Evolutionary conservation across 2,888 invertebrate species (phyloP).

Genomic region (Phyllotreta striolata): DNA sequence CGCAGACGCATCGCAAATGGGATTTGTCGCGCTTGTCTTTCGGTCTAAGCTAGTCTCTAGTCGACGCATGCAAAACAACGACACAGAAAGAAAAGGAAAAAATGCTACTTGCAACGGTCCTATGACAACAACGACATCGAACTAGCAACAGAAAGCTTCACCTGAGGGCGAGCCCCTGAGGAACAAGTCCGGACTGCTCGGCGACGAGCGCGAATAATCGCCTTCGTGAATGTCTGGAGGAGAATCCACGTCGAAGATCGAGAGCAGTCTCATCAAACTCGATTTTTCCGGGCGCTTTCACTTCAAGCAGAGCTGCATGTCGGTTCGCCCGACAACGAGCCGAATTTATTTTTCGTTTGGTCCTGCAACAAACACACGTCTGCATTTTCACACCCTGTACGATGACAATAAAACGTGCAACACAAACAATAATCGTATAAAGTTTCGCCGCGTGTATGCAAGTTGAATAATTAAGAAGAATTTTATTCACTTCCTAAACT

Average conservation of each 20-base stretch:
- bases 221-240: conserved; percentile 54
- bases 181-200: conserved; percentile 53
- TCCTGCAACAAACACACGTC: no score
- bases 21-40: conserved; percentile 4
- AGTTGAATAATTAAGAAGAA: no score
- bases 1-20: conserved; percentile 52
- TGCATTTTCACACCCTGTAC: no score
- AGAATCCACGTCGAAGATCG: conserved; percentile 58
- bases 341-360: no score
- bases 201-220: conserved; percentile 52
- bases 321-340: no score
- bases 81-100: conserved; percentile 30
- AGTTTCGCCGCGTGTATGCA: no score
- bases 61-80: conserved; percentile 44
- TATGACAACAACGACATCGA: not conserved
- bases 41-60: conserved; percentile 43
- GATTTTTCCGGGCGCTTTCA: not conserved
- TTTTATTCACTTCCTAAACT: no score
- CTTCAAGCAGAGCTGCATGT: no score
- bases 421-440: no score
- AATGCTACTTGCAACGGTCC: conserved; percentile 28
- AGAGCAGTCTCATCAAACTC: conserved; percentile 46
- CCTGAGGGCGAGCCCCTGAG: conserved; percentile 55
- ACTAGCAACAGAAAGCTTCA: conserved; percentile 52
- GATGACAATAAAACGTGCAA: no score